Percentiles rank a stretch among this genome's conserved stretches.
Evolutionary conservation across 2,888 invertebrate genomes (phyloP).

Genomic region (Andricus curvator): DNA sequence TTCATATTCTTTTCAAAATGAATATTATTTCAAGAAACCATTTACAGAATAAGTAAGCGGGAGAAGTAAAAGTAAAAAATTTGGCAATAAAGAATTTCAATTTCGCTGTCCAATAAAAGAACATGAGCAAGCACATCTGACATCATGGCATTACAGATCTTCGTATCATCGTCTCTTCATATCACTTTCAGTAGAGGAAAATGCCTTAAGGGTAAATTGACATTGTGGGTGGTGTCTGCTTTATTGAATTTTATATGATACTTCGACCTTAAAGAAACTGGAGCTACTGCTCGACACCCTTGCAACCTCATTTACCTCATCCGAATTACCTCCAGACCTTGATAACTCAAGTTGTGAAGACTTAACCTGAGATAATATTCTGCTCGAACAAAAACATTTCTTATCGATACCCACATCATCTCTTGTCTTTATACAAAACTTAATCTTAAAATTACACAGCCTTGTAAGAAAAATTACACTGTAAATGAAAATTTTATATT

Average conservation of each 20-base stretch:
- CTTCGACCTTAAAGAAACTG: neutral
- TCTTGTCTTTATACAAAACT: neutral
- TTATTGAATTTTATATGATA: conserved; percentile 33
- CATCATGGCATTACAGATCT: neutral
- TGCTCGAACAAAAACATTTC: no score
- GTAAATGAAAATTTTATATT: neutral
- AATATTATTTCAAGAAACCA: no score
- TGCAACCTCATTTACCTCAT: conserved; percentile 2
- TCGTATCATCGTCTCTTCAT: neutral
- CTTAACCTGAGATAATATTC: no score
- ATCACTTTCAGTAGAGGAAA: neutral
- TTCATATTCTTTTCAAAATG: no score
- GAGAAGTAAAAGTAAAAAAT: neutral
- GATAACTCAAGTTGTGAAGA: neutral
- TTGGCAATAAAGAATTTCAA: conserved; percentile 17
- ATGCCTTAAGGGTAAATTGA: conserved; percentile 9
- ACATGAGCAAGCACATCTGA: conserved; percentile 6
- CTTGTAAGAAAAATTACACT: neutral
- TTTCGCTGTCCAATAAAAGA: neutral
- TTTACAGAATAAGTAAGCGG: neutral
- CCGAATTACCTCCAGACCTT: neutral
- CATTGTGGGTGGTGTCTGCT: conserved; percentile 4
- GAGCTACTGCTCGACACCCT: conserved; percentile 4
- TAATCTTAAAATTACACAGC: neutral
- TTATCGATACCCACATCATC: no score